phyloP scores from a whole-genome alignment of 2,113 vertebrate genomes.

The Sus scrofa region T2T-Sscrofa CM000818.6:20238001-20238500 shows the following conservation, averaged over 20 bases:
- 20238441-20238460: no score
- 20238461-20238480: no score
- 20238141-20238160: background rate
- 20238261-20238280: background rate
- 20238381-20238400: no score
- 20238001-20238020: background rate
- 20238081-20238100: background rate
- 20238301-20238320: no score
- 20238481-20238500: no score
- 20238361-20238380: no score
- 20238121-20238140: background rate
- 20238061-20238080: background rate
- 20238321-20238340: no score
- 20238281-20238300: background rate
- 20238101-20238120: slow-evolving; percentile 27
- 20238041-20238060: background rate
- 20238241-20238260: background rate
- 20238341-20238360: no score
- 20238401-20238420: no score
- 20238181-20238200: background rate
- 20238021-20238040: background rate
- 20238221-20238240: background rate
- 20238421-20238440: no score
- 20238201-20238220: background rate
- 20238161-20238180: background rate